Base-by-base conservation (phyloP, 2,797 vertebrate genomes). In the Myotis vivesi region DNA sequence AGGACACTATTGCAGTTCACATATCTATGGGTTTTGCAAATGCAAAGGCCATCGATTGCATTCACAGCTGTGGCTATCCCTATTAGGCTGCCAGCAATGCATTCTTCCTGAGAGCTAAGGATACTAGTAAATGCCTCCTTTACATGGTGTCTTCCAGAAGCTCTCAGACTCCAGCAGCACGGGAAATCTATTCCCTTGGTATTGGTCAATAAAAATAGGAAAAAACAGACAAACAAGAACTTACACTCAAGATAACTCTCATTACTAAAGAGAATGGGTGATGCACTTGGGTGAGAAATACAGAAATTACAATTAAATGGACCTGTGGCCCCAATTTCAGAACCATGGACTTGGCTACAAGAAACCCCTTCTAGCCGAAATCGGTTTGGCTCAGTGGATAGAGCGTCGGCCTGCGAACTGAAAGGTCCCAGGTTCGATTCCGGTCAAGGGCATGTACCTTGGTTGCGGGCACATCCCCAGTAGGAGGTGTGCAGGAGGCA, bases 11-110 rank as follows among this genome's bases (percentile, higher is more conserved):
- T 87, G 59, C 36, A 86, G 62, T 94, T 95, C 95, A 89, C 38
- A 57, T 73, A 80, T 79, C 38, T 89, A 73, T 33, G 12, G 9
- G 72, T 96, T 95, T 94, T 89, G 88, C 79, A 94, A 95, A 93
- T 66, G n/a, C 30, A 75, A 95, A 51, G 68, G 55, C 76, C 69
- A 41, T 91, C 87, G 64, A 69, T 38, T 84, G 38, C 59, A 77
- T 95, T 77, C 71, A 30, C 64, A 92, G 69, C 91, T 92, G 85
- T 68, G 84, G 73, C 19, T 53, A 83, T 79, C 49, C 66, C 33
- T 1, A 0, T 62, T 23, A 77, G 44, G 44, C 6, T 71, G 73
- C 44, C 64, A 72, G 80, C 5, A 59, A 51, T 9, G 23, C n/a
- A 62, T 71, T 92, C 30, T 88, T 77, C 30, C 5, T 30, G 79